Evolutionary conservation across 2,888 invertebrate genomes (phyloP), one percentile per base, ranked within the genome.

Genomic region (Andrena trimmerana): DNA sequence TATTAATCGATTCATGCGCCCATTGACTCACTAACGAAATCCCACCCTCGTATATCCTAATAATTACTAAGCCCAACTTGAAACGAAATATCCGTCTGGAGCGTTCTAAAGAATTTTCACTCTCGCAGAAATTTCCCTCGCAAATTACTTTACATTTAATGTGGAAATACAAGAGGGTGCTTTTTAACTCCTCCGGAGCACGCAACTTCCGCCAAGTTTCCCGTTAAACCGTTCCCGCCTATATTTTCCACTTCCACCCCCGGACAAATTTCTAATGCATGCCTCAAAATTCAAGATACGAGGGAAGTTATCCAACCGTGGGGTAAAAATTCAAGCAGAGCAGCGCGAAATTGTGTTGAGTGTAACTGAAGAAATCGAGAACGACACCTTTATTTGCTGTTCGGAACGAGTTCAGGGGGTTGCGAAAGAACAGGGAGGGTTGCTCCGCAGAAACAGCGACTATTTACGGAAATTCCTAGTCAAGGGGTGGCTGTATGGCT

Each of bases 1-100:
- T 80, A 71, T 80, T 80, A 80, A 80, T 71, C 71, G 81, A 80
- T 80, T 80, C 71, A 80, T 67, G 48, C 66, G 71, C 36, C 59
- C 65, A 52, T 66, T 80, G 80, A 24, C 54, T 60, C 52, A 27
- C 52, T 71, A 80, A 80, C 60, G 70, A 66, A 80, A 80, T 66
- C 60, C 29, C 27, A 27, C 13, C 42, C 42, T 48, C 59, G 29
- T 59, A 59, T 20, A 20, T 59, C 27, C 70, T 59, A 42, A 59
- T 59, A 57, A 24, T 27, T 27, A 10, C 57, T 57, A 24, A 27
- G 57, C 57, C 10, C 57, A 1, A 27, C 57, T 57, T 57, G 24
- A 57, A 57, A 57, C 10, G 20, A 57, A 57, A 57, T 57, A 24
- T 27, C 57, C 57, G 8, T 57, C 24, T 0, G 57, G 24, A 4